Evolutionary conservation across 2,888 invertebrate genomes (phyloP), one percentile per base, ranked within the genome.

Genomic region (Megaustenia siamemsis): DNA sequence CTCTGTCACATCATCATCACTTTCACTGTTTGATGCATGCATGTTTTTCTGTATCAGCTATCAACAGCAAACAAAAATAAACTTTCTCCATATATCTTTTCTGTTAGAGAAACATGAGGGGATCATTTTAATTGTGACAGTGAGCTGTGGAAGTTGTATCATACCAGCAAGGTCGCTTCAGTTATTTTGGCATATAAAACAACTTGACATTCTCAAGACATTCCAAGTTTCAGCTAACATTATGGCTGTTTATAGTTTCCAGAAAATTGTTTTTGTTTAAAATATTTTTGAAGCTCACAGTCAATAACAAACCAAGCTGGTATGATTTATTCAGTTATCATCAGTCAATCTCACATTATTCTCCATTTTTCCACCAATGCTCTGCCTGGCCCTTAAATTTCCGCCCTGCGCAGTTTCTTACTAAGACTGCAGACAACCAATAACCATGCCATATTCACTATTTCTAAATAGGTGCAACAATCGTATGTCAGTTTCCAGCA

Each of bases 401-500:
- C 38, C 56, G 32, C 38, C 53, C 76, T 77, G 77, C 28, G 81
- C 56, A 56, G 81, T 81, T 69, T 81, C 81, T 28, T 24, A 28
- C 4, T 68, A 56, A 71, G 71, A 56, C 69, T 71, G 82, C 73
- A 40, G 40, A 28, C 66, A 45, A n/a, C n/a, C 32, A 43, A 18
- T 82, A 75, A 75, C 82, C 82, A 82, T 82, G 63, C 60, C 73
- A 75, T 21, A 43, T 82, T 82, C 63, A 75, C 49, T 82, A 82
- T 82, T 82, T 82, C 82, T 75, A 73, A 24, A 77, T 91, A 93
- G 93, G 93, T 93, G 24, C 93, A 93, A 88, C 92, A 92, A 88
- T 93, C 93, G 83, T 93, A 93, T 89, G 93, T 93, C 87, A 91
- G 91, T 88, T 93, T 93, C 89, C 93, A 93, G 90, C 93, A 93